Base-by-base conservation (phyloP, 2,888 invertebrate genomes). In the Arge pagana region DNA sequence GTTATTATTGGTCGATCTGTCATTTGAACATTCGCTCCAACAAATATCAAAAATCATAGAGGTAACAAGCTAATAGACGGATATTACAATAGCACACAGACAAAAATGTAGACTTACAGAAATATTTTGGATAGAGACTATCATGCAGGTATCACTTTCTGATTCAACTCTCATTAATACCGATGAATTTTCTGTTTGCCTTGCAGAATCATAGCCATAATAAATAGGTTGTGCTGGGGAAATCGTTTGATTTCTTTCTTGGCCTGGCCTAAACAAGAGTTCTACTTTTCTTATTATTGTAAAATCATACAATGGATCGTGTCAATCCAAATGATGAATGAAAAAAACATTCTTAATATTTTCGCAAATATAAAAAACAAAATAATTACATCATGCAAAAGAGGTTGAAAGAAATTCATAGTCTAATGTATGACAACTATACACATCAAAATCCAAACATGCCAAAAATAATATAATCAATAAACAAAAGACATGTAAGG, bases 61-160 rank as follows among this genome's bases (percentile, higher is more conserved):
- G 21, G 10, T 24, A 8, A 31, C 50, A 19, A 24, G 54, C n/a
- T n/a, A n/a, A n/a, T n/a, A n/a, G n/a, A n/a, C n/a, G n/a, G n/a
- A n/a, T n/a, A n/a, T n/a, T 35, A 18, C 37, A 43, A 50, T 3
- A 28, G 43, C n/a, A 37, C 11, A 48, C 26, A 19, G 15, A 45
- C 28, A 53, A 43, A 33, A 40, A 36, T 42, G 21, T 26, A 23
- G 23, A 77, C 81, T 81, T 68, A 88, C 88, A 66, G 84, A 82
- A 59, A 84, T 83, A 65, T 87, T 85, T 73, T 93, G 92, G 61
- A 93, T 84, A 0, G 92, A 91, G 0, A 92, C 83, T 1, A 87
- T 84, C 76, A 90, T 86, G 67, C 93, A 93, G 1, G 83, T 80
- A 31, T 84, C 82, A 63, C 84, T 85, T 4, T 82, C 78, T 0